Conservation (phyloP, 1,140 invertebrate species). For the Dreissena polymorpha region DNA sequence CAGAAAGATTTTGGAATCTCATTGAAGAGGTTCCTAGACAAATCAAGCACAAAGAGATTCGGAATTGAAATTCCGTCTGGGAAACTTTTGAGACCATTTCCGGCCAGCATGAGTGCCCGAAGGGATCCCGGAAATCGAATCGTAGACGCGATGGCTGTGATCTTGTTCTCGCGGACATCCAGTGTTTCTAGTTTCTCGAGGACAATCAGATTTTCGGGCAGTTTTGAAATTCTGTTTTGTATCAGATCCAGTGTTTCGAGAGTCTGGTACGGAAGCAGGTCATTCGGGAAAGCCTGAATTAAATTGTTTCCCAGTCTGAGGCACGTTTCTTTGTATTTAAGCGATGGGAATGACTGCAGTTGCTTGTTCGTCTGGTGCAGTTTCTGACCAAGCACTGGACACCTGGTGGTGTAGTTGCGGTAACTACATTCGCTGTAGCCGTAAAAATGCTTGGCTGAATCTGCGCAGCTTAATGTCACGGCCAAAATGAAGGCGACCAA, state of each 20-base stretch:
- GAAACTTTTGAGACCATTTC: constrained; percentile 15
- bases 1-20: constrained; percentile 38
- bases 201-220: constrained; percentile 14
- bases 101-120: constrained; percentile 14
- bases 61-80: constrained; percentile 20
- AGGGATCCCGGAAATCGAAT: constrained; percentile 34
- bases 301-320: constrained; percentile 1
- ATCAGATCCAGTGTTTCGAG: constrained; percentile 29
- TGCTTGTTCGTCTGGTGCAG: not conserved
- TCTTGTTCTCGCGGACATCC: constrained; percentile 11
- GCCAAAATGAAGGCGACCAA: no score
- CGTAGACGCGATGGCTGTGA: not conserved
- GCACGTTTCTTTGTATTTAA: constrained; percentile 8
- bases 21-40: constrained; percentile 27
- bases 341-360: constrained; percentile 6
- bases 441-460: not conserved
- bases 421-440: constrained; percentile 31
- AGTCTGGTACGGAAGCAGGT: not conserved
- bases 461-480: no score
- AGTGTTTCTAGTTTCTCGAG: constrained; percentile 23
- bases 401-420: constrained; percentile 14
- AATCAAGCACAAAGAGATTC: constrained; percentile 34
- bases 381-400: not conserved
- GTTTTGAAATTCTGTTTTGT: constrained; percentile 3
- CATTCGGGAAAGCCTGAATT: constrained; percentile 20